Conservation (phyloP, 2,797 vertebrate genomes). For the Sparus aurata region DNA sequence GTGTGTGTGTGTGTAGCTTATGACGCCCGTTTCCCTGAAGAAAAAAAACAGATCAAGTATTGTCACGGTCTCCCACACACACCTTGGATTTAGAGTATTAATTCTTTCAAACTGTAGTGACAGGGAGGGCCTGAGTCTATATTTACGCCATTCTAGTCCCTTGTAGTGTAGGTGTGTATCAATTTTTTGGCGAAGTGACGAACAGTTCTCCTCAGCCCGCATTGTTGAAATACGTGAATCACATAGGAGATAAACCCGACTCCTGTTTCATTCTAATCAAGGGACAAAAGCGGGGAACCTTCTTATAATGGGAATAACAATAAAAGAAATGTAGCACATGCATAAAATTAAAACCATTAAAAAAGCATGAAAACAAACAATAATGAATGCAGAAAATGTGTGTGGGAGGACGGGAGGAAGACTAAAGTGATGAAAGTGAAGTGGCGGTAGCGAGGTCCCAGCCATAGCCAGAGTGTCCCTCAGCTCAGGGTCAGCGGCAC, state of each 20-base stretch:
- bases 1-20: conserved; percentile 17
- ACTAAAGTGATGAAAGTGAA: conserved; percentile 26
- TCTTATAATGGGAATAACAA: conserved; percentile 24
- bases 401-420: conserved; percentile 38
- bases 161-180: conserved; percentile 45
- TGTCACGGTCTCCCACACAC: conserved; percentile 66
- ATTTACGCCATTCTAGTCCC: conserved; percentile 51
- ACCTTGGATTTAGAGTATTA: conserved; percentile 55
- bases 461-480: conserved; percentile 10
- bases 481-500: conserved; percentile 26
- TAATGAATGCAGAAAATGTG: conserved; percentile 14
- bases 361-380: conserved; percentile 8
- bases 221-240: conserved; percentile 32
- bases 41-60: conserved; percentile 64
- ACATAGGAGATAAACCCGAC: conserved; percentile 32
- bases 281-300: conserved; percentile 12
- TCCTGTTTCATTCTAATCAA: conserved; percentile 7
- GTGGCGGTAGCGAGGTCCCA: conserved; percentile 2
- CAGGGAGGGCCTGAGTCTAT: conserved; percentile 49
- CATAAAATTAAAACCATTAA: conserved; percentile 14
- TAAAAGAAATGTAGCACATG: neutral
- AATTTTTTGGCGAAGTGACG: conserved; percentile 14
- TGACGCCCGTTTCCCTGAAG: conserved; percentile 60
- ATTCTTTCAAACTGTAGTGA: conserved; percentile 57
- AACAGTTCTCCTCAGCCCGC: conserved; percentile 6